Conservation (phyloP, 2,888 invertebrate genomes). For the Pseudeuparius sepicola region DNA sequence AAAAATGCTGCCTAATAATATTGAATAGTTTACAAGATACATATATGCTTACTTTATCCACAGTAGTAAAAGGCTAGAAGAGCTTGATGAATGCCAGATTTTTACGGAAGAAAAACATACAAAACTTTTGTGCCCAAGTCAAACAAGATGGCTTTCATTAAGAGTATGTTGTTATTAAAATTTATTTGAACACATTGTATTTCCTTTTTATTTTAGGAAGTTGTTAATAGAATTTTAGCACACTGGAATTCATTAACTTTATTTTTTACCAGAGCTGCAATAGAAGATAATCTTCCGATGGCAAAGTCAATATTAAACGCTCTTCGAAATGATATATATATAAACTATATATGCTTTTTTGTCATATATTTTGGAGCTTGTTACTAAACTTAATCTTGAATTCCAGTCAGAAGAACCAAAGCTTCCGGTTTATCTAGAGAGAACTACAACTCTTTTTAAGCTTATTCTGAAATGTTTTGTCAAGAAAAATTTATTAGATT, state of each 20-base stretch:
- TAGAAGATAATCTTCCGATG: conserved; percentile 1
- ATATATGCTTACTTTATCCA: conserved; percentile 18
- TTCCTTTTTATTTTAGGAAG: conserved; percentile 2
- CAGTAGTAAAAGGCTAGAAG: conserved; percentile 16
- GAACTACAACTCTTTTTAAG: conserved; percentile 5
- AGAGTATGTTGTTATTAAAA: conserved; percentile 2
- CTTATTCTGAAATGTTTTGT: conserved; percentile 6
- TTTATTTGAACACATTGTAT: not conserved
- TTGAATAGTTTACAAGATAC: conserved; percentile 16
- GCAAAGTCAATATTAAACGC: conserved; percentile 3
- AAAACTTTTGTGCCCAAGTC: conserved; percentile 22
- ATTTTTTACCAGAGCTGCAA: not conserved
- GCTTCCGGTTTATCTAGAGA: conserved; percentile 7
- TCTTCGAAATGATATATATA: not conserved
- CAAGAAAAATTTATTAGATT: conserved; percentile 3
- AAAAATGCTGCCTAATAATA: conserved; percentile 12
- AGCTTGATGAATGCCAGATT: conserved; percentile 21
- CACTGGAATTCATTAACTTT: conserved; percentile 8
- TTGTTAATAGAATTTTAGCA: conserved; percentile 9
- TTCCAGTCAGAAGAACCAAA: conserved; percentile 6
- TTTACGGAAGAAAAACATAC: conserved; percentile 20
- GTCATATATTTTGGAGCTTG: conserved; percentile 4
- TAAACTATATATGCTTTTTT: conserved; percentile 8
- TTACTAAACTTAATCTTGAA: conserved; percentile 10
- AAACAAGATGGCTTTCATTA: conserved; percentile 25